Base-by-base conservation (phyloP, 2,888 invertebrate genomes). In the Orchestes rusci region DNA sequence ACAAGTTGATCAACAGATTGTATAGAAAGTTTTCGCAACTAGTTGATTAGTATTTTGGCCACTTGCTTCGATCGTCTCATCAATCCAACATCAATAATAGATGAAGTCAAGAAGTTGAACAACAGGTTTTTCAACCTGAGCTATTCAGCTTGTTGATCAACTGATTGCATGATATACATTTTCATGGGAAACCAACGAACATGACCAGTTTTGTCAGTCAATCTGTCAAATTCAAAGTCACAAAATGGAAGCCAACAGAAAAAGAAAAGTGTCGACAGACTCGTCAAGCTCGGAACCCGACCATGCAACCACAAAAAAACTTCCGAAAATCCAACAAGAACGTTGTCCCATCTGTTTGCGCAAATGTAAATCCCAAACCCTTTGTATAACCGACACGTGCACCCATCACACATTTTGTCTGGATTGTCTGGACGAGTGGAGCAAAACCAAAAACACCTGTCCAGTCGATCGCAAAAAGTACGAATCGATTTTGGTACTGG, bases 311-410 rank as follows among this genome's bases (percentile, higher is more conserved):
- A n/a, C n/a, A n/a, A n/a, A n/a, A n/a, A n/a, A n/a, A n/a, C n/a
- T n/a, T 28, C 31, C 29, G 43, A 43, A n/a, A 7, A 12, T 30
- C n/a, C 17, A 15, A 18, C 31, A 1, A 2, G 44, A 47, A 36
- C 40, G 44, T 20, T 50, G 50, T 38, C 50, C 50, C 0, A 47
- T 50, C 23, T 50, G 50, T 33, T 44, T 50, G 5, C 44, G 42
- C 37, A 8, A 10, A 2, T 28, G 47, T 2, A 38, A 29, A 10
- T 12, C 12, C 19, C 50, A 50, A 44, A 44, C 19, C 3, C 20
- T 41, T 13, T 33, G 30, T 2, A 23, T 47, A 12, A 36, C 50
- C 3, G 47, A 50, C 23, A 33, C 33, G 1, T 50, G 51, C 36
- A 39, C 12, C 17, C 39, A 44, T 12, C 51, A 51, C 34, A 45